Conservation (phyloP, 2,113 vertebrate species). For the Cacatua alba region DNA sequence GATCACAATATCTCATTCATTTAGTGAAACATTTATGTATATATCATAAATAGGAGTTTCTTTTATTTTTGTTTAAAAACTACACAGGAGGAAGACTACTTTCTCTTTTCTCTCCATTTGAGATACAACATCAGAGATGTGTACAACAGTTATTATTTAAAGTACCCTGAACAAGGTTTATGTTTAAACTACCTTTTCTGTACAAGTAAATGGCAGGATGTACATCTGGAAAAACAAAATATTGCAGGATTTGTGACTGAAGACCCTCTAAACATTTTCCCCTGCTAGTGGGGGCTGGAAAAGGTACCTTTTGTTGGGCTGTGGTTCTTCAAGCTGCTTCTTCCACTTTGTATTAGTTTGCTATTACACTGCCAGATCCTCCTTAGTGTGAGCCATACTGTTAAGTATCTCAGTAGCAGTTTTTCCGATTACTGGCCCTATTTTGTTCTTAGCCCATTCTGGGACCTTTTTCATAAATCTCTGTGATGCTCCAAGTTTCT, state of each 20-base stretch:
- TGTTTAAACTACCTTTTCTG: background rate
- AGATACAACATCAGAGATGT: background rate
- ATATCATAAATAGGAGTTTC: background rate
- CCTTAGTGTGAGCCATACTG: accelerated
- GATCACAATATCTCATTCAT: background rate
- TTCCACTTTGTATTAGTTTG: background rate
- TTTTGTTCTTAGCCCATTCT: background rate
- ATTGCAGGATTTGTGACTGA: background rate
- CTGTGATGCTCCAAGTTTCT: background rate
- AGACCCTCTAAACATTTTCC: background rate
- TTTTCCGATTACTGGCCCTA: background rate
- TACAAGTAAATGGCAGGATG: background rate
- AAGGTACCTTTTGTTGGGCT: background rate
- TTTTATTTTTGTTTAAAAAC: background rate
- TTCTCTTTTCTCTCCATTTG: background rate
- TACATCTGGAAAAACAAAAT: background rate
- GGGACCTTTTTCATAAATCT: background rate
- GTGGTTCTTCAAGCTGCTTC: background rate
- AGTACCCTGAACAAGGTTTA: background rate
- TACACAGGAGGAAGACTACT: background rate
- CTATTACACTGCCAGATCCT: accelerated
- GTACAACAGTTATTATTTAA: background rate
- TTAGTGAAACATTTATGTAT: background rate
- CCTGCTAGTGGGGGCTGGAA: background rate
- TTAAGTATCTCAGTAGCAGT: background rate